Percentiles rank a stretch among this genome's conserved stretches.
These are phyloP conservation scores for Rhyacophila brunnea DNA, from an alignment of 1,140 invertebrate species.

Conservation along the genomic window DNA sequence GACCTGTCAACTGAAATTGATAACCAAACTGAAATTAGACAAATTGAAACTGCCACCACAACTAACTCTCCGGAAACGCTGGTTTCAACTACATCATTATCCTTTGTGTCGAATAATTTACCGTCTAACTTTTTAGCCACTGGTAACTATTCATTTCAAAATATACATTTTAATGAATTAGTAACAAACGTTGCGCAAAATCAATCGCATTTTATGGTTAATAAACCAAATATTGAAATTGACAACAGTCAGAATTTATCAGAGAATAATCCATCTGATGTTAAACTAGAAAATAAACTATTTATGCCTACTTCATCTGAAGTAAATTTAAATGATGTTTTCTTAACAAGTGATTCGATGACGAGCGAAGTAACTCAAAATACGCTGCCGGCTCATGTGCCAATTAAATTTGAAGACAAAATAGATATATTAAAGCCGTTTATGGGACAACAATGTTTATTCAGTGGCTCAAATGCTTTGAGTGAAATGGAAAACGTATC, in stretches of 20 bases:
- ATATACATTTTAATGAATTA: conserved; percentile 11
- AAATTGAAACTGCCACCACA: neutral
- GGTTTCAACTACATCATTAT: neutral
- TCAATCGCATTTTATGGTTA: conserved; percentile 1
- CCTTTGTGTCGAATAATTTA: conserved; percentile 8
- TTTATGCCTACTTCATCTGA: conserved; percentile 12
- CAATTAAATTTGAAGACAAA: conserved; percentile 26
- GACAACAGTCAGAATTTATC: neutral
- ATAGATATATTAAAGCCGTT: conserved; percentile 3
- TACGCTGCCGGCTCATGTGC: conserved; percentile 7
- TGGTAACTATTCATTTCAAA: conserved; percentile 12
- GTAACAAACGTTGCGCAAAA: neutral
- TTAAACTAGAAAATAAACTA: conserved; percentile 17
- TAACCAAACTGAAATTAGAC: neutral
- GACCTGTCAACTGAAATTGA: neutral
- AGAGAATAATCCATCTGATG: conserved; percentile 11
- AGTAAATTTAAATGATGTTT: conserved; percentile 16
- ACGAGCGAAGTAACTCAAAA: conserved; percentile 17
- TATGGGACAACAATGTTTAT: conserved; percentile 9
- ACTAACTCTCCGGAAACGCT: too few species aligned
- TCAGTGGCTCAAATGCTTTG: conserved; percentile 3
- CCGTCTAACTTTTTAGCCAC: conserved; percentile 30
- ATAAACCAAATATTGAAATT: neutral
- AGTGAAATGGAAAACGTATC: conserved; percentile 15
- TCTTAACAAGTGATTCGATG: conserved; percentile 1